Evolutionary conservation across 2,888 invertebrate species (phyloP).

Genomic region (Colostygia pectinataria): DNA sequence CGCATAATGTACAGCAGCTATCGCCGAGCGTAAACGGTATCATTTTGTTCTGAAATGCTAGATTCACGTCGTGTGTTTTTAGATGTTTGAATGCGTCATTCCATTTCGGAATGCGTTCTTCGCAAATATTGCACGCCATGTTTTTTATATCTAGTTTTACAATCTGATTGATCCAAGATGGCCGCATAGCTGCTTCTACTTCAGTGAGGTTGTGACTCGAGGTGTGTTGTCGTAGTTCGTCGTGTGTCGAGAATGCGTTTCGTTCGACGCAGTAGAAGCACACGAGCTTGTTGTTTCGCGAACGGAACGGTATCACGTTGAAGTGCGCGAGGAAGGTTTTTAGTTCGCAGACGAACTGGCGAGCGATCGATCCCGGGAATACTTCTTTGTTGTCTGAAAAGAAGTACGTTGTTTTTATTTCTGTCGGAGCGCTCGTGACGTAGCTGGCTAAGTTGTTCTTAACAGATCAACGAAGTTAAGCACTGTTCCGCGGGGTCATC

Average conservation of each 20-base stretch:
- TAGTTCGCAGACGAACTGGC: conserved; percentile 46
- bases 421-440: too few species aligned
- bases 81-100: conserved; percentile 58
- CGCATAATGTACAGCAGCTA: conserved; percentile 53
- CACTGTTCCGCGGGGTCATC: too few species aligned
- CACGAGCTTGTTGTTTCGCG: conserved; percentile 37
- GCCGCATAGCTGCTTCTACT: conserved; percentile 55
- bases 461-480: too few species aligned
- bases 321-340: conserved; percentile 51
- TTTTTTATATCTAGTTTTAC: conserved; percentile 57
- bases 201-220: conserved; percentile 42
- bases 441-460: neutral
- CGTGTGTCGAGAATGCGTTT: conserved; percentile 42
- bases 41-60: conserved; percentile 50
- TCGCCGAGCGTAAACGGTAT: conserved; percentile 54
- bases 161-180: conserved; percentile 54
- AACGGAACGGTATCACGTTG: conserved; percentile 60
- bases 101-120: conserved; percentile 45
- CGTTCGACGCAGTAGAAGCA: conserved; percentile 58
- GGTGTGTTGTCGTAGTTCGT: conserved; percentile 51
- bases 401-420: neutral
- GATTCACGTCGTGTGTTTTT: conserved; percentile 40
- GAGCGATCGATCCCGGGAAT: conserved; percentile 15
- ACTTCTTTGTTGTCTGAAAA: conserved; percentile 7
- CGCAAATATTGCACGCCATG: conserved; percentile 41